Evolutionary conservation across 2,113 vertebrate genomes (phyloP), one percentile per base, ranked within the genome.

Genomic region (Ptychochromis oligacanthus): DNA sequence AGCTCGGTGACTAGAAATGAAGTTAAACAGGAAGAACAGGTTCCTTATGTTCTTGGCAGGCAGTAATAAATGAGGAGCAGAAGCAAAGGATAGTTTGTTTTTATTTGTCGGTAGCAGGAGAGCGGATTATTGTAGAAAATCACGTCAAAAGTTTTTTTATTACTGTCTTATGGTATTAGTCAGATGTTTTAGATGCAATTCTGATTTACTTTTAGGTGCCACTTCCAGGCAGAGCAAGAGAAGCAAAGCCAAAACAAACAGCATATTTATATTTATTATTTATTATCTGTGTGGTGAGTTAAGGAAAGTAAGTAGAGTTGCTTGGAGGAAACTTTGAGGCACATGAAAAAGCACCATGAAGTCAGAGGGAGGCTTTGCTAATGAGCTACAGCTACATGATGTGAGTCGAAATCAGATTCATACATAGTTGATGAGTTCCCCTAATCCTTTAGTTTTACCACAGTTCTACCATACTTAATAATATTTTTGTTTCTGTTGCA

Each of bases 1-100:
- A 75, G 77, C 78, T 36, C 15, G 31, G 80, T 57, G 24, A 59
- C 34, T 8, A 36, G 65, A 84, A 62, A 81, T 89, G 87, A 85
- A 72, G 90, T 11, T 6, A 18, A 82, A 88, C 93, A 46, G 82
- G 94, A 83, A 57, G 75, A 87, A 92, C 92, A 0, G 60, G 94
- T 93, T 92, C 3, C 13, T 38, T 75, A 31, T 70, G 77, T 11
- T n/a, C n/a, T n/a, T n/a, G 13, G 57, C 46, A 22, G 60, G 18
- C 14, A 14, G 24, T 56, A 46, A 52, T 28, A 17, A 38, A 56
- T 24, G 34, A 26, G 10, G 38, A 4, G 31, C 61, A 40, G 22
- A 77, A 74, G 81, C 62, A 70, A 75, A 46, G 3, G 15, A 49
- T 11, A 24, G 49, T 67, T 59, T 15, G 28, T 31, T 12, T 13